Conservation (phyloP, 2,113 vertebrate species). For the Clarias gariepinus region DNA sequence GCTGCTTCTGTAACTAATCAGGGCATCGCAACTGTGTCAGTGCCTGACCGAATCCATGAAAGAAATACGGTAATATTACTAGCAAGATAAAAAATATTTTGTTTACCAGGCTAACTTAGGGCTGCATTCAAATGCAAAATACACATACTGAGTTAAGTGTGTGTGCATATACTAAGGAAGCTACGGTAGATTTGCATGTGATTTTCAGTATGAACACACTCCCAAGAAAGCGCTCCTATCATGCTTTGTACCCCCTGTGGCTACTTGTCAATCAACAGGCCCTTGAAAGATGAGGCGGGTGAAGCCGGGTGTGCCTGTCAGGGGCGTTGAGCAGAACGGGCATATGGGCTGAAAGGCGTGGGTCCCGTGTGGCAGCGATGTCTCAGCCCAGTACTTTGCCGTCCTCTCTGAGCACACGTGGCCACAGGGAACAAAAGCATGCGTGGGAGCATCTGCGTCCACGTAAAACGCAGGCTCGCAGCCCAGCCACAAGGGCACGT, state of each 20-base stretch:
- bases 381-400: slow-evolving; percentile 92
- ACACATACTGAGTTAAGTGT: slow-evolving; percentile 32
- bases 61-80: not conserved
- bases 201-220: slow-evolving; percentile 33
- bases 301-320: slow-evolving; percentile 83
- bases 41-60: slow-evolving; percentile 13
- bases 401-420: slow-evolving; percentile 97
- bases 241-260: slow-evolving; percentile 22
- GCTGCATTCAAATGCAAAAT: slow-evolving; percentile 34
- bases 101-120: slow-evolving; percentile 37
- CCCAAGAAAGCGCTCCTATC: slow-evolving; percentile 16
- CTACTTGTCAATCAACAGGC: slow-evolving; percentile 83
- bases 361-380: slow-evolving; percentile 92
- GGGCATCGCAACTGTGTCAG: not conserved
- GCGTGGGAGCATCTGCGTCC: slow-evolving; percentile 90
- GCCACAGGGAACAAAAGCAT: slow-evolving; percentile 91
- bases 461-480: slow-evolving; percentile 92
- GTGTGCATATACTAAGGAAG: slow-evolving; percentile 30
- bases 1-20: not conserved
- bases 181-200: slow-evolving; percentile 37
- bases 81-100: not conserved
- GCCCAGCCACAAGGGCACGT: slow-evolving; percentile 95
- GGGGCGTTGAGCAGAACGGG: slow-evolving; percentile 91
- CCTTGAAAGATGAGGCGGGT: slow-evolving; percentile 96
- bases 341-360: slow-evolving; percentile 95